Percentiles rank a stretch among this genome's conserved stretches.
Conservation (phyloP, 2,113 vertebrate species). For the Cyanocitta stelleri region DNA sequence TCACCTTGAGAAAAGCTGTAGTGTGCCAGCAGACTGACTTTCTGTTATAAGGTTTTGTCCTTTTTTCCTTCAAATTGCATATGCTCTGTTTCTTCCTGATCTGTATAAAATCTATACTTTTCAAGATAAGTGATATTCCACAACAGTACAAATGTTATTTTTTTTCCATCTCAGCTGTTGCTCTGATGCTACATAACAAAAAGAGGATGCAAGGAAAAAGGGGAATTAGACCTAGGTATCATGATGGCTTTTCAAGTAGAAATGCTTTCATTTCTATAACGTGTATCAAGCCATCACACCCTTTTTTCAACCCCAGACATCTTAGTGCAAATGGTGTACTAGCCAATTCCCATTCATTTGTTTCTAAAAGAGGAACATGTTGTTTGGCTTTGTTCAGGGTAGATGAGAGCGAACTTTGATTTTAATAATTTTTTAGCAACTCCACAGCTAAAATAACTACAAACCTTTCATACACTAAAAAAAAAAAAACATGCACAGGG, state of each 20-base stretch:
- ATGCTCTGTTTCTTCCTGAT: not conserved
- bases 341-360: not conserved
- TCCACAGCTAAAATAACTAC: constrained; percentile 34
- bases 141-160: not conserved
- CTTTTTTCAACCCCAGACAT: not conserved
- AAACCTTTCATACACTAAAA: constrained; percentile 48
- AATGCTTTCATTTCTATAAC: not conserved
- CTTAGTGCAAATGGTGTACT: not conserved
- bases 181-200: not conserved
- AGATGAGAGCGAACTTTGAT: constrained; percentile 22
- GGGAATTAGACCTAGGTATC: not conserved
- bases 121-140: not conserved
- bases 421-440: constrained; percentile 54
- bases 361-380: not conserved
- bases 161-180: not conserved
- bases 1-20: not conserved
- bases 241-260: not conserved
- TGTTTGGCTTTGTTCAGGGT: not conserved
- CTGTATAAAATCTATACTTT: not conserved
- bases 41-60: not conserved
- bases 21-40: not conserved
- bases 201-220: not conserved
- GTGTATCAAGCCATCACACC: not conserved
- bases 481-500: constrained; percentile 5
- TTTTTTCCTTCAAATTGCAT: not conserved